Evolutionary conservation across 1,140 invertebrate genomes (phyloP), one percentile per base, ranked within the genome.

Genomic region (Drosophila triauraria): DNA sequence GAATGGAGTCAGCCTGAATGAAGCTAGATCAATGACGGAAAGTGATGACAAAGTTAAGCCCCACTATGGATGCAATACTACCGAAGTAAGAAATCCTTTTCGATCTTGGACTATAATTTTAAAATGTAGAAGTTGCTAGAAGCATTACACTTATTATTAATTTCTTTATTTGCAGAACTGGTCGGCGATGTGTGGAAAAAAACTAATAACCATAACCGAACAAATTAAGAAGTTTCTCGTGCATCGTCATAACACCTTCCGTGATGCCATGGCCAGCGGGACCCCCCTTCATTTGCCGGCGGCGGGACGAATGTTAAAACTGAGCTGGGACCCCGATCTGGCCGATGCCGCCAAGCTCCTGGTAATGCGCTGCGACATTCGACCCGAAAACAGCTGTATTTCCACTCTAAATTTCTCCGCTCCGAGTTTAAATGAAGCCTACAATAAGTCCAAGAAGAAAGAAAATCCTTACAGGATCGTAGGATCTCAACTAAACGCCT

Each of bases 321-420:
- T 35, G 32, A 35, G 9, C 9, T 35, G 32, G 32, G 32, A 35
- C 32, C 9, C 2, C 32, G 32, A 35, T 35, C 32, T 35, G 9
- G 32, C 32, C 42, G n/a, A 43, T 43, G 6, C 17, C 1, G 57
- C 57, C 8, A 3, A 44, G 15, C 3, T 59, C 25, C 27, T 59
- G 17, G 12, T 59, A 10, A 59, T 9, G 8, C 57, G 42, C n/a
- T 59, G 57, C 17, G 42, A 59, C 17, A 42, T 46, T 12, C 4
- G 10, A 20, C 57, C 57, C 25, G 20, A 42, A 3, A n/a, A 30
- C 0, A 25, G 30, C 12, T 59, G 57, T 8, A 30, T 30, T 2
- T 59, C 57, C 17, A 59, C 57, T 12, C 12, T 23, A 17, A 8
- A 17, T 12, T 46, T 30, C 7, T 15, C 27, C 13, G 13, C 27